A percentile compares a stretch with the other conserved stretches of the same genome.
Conservation (phyloP, 2,113 vertebrate genomes). For the Amphiprion ocellaris region DNA sequence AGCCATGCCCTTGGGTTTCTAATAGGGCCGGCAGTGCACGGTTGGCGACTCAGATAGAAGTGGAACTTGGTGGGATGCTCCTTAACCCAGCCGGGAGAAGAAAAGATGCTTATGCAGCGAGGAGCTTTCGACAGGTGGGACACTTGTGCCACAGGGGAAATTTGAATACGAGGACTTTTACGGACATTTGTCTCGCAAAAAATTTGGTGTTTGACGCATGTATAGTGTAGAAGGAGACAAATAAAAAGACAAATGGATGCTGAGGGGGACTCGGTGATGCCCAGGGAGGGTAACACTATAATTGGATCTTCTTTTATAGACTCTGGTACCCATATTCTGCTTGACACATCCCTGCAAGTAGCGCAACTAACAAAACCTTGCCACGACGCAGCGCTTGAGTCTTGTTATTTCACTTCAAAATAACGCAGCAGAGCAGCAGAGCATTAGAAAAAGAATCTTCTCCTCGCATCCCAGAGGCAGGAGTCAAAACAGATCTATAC, state of each 20-base stretch:
- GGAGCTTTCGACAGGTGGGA: slow-evolving; percentile 6
- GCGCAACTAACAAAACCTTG: slow-evolving; percentile 26
- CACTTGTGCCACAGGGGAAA: slow-evolving; percentile 12
- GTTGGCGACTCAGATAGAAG: slow-evolving; percentile 32
- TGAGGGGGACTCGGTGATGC: slow-evolving; percentile 5
- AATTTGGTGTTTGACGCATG: background rate
- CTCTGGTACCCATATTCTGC: slow-evolving; percentile 24
- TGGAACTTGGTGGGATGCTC: slow-evolving; percentile 22
- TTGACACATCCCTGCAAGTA: slow-evolving; percentile 30
- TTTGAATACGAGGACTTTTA: slow-evolving; percentile 48
- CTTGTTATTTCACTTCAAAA: slow-evolving; percentile 37
- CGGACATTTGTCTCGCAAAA: background rate
- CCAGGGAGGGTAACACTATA: slow-evolving; percentile 7
- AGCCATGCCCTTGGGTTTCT: slow-evolving; percentile 66
- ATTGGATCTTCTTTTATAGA: slow-evolving; percentile 49
- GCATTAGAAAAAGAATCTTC: background rate
- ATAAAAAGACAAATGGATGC: slow-evolving; percentile 22
- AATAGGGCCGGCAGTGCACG: slow-evolving; percentile 46
- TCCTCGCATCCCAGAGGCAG: slow-evolving; percentile 12
- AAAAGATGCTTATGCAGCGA: background rate
- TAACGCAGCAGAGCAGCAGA: slow-evolving; percentile 9
- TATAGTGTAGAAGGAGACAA: slow-evolving; percentile 15
- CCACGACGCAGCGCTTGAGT: background rate
- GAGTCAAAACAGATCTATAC: slow-evolving; percentile 42
- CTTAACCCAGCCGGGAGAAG: slow-evolving; percentile 25